Base-by-base conservation (phyloP, 2,888 invertebrate species). In the Dryocosmus kuriphilus region DNA sequence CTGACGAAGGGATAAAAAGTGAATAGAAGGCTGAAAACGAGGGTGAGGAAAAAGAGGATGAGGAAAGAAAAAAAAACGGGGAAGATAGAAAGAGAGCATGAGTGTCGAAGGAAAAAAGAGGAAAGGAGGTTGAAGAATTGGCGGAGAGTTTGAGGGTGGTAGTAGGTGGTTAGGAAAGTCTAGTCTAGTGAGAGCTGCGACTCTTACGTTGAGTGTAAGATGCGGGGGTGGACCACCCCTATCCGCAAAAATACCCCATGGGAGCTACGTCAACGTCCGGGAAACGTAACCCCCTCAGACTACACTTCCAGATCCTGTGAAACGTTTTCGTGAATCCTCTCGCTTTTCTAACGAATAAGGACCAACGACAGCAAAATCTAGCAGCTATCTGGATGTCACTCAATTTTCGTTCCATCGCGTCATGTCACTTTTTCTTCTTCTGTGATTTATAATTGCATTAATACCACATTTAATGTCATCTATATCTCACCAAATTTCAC, bases 191-290 rank as follows among this genome's bases (percentile, higher is more conserved):
- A 74, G 73, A 77, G 76, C 73, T 51, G 73, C 76, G 82, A 82
- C 81, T 80, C 80, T 85, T 85, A 83, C 80, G 82, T 83, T 80
- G 84, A 85, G 83, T 82, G 83, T 80, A 80, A 84, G 86, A 82
- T 82, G 77, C 62, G 38, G 76, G 84, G 84, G 83, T 84, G 84
- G 86, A 82, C 80, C 85, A 86, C 86, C 86, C 83, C 85, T 82
- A 85, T 87, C 86, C 87, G 87, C 86, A 87, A 90, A 91, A 90
- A 89, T 90, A 89, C 87, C 91, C 87, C 89, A 82, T 85, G 91
- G 89, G 91, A 90, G 86, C 86, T 87, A 86, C 88, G 90, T 90
- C 90, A 90, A 90, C 89, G 90, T 90, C 87, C 88, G 82, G 83
- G 78, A 85, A 84, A 84, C 81, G 82, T 75, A 76, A 75, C 51